Percentiles rank a stretch among this genome's conserved stretches.
phyloP scores from a whole-genome alignment of 2,888 invertebrate genomes.

The Ochropacha duplaris region DNA sequence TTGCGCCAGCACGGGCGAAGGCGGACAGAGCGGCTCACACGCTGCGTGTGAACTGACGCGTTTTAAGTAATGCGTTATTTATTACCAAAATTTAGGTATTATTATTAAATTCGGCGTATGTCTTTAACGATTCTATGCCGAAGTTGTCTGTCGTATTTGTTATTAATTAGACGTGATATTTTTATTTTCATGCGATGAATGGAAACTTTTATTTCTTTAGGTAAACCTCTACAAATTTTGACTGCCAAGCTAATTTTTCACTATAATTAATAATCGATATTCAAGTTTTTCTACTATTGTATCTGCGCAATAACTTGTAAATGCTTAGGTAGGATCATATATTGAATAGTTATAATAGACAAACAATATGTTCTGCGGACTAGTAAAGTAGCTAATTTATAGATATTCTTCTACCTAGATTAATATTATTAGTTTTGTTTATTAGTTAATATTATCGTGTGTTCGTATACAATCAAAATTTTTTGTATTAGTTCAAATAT shows the following conservation, averaged over 20 bases:
- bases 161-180: constrained; percentile 40
- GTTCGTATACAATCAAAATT: constrained; percentile 53
- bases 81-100: constrained; percentile 59
- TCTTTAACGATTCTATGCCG: constrained; percentile 23
- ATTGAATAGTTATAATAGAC: constrained; percentile 5
- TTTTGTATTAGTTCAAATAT: constrained; percentile 71
- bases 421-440: constrained; percentile 38
- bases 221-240: constrained; percentile 12
- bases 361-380: constrained; percentile 2
- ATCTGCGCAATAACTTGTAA: constrained; percentile 6
- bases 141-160: constrained; percentile 30
- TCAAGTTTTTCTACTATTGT: constrained; percentile 10
- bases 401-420: constrained; percentile 56
- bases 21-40: constrained; percentile 21
- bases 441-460: constrained; percentile 52
- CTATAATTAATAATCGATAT: constrained; percentile 14
- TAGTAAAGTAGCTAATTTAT: constrained; percentile 55
- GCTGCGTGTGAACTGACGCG: constrained; percentile 16
- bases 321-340: constrained; percentile 7
- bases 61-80: constrained; percentile 34
- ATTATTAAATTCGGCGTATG: constrained; percentile 27
- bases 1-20: constrained; percentile 31
- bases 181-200: constrained; percentile 41
- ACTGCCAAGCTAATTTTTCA: constrained; percentile 10
- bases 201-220: constrained; percentile 28